These are phyloP conservation scores for Montifringilla adamsi DNA, from an alignment of 2,113 vertebrate genomes.

Conservation along the genomic window DNA sequence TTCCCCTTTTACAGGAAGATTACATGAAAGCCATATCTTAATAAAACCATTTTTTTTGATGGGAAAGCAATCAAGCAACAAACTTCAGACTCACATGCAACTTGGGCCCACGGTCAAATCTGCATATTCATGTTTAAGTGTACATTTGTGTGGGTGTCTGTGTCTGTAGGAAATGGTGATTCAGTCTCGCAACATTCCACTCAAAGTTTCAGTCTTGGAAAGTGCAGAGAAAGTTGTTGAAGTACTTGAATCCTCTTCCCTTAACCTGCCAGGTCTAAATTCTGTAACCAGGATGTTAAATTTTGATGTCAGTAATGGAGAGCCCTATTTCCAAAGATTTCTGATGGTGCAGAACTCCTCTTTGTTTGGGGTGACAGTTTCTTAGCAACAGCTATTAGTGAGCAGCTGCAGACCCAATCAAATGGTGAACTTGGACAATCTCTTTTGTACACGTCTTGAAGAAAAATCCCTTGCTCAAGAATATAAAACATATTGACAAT, in stretches of 20 bases:
- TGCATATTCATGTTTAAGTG: background rate
- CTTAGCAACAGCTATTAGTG: constrained; percentile 72
- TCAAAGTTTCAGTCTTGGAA: background rate
- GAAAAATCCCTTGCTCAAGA: constrained; percentile 60
- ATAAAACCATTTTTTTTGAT: background rate
- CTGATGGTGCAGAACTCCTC: constrained; percentile 47
- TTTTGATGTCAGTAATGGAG: constrained; percentile 43
- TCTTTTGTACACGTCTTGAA: constrained; percentile 53
- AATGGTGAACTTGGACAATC: constrained; percentile 62
- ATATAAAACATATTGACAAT: constrained; percentile 72
- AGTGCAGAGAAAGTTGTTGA: background rate
- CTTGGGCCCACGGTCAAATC: rapidly evolving
- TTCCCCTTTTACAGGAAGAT: background rate
- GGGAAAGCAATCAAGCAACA: background rate
- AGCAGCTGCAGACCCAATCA: constrained; percentile 64
- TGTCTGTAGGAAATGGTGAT: background rate
- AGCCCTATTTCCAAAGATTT: constrained; percentile 67
- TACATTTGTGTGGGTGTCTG: rapidly evolving
- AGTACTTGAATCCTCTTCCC: background rate
- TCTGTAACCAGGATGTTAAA: background rate
- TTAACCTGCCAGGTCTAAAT: background rate
- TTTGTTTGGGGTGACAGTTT: constrained; percentile 68
- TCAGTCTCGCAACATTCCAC: background rate
- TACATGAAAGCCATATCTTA: rapidly evolving
- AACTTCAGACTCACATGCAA: background rate